phyloP scores from a whole-genome alignment of 2,113 vertebrate genomes.

The Calidris pugnax region DNA sequence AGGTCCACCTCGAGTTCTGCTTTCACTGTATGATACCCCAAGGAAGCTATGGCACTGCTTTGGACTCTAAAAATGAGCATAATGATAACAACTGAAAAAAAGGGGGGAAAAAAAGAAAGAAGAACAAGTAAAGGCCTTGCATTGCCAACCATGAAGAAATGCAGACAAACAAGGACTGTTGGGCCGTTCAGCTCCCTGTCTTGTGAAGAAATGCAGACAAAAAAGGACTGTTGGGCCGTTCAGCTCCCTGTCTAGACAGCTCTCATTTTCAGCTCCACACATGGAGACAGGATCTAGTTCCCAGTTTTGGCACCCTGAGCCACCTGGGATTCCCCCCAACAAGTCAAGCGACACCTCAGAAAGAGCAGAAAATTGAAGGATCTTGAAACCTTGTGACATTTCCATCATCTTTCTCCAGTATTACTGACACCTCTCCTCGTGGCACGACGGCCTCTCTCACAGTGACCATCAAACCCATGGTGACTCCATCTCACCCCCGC shows the following conservation, averaged over 20 bases:
- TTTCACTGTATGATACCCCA: rapidly evolving
- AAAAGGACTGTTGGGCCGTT: not conserved
- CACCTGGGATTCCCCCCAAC: conserved; percentile 5
- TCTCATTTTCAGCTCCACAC: conserved; percentile 37
- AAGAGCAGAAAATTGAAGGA: conserved; percentile 34
- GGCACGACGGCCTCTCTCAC: not conserved
- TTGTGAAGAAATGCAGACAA: no score
- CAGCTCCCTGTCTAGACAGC: conserved; percentile 29
- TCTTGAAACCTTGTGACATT: not conserved
- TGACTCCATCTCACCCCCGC: not conserved
- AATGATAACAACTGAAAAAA: not conserved
- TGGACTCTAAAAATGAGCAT: not conserved
- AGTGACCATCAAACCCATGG: not conserved
- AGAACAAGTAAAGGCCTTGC: not conserved
- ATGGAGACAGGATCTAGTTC: not conserved
- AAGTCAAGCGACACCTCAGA: not conserved
- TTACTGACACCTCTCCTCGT: not conserved
- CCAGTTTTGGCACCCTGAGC: not conserved
- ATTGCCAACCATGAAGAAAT: not conserved
- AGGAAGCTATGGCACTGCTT: not conserved
- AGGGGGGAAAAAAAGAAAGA: not conserved
- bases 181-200: not conserved
- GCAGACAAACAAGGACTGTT: not conserved
- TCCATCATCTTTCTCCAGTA: not conserved
- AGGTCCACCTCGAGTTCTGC: not conserved